These are phyloP conservation scores for Caenorhabditis elegans DNA, from an alignment of 1,140 invertebrate genomes.

Conservation along the genomic window WBcel235 BX284606.5:8106001-8106500, in stretches of 20 bases:
- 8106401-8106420: neutral
- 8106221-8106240: neutral
- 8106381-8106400: neutral
- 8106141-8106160: neutral
- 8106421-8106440: neutral
- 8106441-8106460: neutral
- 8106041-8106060: neutral
- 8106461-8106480: neutral
- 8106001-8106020: neutral
- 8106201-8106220: constrained; percentile 13
- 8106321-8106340: neutral
- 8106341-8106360: neutral
- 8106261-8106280: constrained; percentile 24
- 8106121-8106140: neutral
- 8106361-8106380: neutral
- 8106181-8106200: neutral
- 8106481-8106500: neutral
- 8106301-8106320: neutral
- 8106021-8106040: neutral
- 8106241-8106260: no score
- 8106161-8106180: neutral
- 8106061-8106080: neutral
- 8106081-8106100: neutral
- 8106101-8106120: neutral
- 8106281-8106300: neutral